Conservation (phyloP, 1,140 invertebrate genomes). For the Drosophila asahinai region DNA sequence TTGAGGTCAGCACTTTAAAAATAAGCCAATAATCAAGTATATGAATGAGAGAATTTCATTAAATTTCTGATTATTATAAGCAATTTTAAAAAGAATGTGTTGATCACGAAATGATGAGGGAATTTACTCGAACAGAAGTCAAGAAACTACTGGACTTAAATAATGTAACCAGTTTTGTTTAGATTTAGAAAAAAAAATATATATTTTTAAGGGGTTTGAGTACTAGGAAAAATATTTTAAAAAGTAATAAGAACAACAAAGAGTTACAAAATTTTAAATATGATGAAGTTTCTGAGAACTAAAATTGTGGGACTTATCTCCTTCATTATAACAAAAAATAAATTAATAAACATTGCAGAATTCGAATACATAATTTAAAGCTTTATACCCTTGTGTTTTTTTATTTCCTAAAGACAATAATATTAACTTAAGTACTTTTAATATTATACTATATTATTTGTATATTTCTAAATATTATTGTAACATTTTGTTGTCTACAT, state of each 20-base stretch:
- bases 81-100: constrained; percentile 1
- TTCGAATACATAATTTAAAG: too few relatives aligned
- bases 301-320: too few relatives aligned
- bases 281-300: too few relatives aligned
- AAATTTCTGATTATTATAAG: not conserved
- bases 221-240: too few relatives aligned
- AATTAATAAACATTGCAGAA: too few relatives aligned
- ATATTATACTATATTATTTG: not conserved
- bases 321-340: too few relatives aligned
- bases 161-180: not conserved
- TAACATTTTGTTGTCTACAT: not conserved
- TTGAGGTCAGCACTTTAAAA: constrained; percentile 55
- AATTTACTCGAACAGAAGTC: not conserved
- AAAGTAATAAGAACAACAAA: not conserved
- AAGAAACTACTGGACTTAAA: not conserved
- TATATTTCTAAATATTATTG: not conserved
- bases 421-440: too few relatives aligned
- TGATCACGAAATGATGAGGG: constrained; percentile 4
- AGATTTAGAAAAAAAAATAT: too few relatives aligned
- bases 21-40: constrained; percentile 15
- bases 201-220: too few relatives aligned
- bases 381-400: too few relatives aligned
- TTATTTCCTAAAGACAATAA: too few relatives aligned
- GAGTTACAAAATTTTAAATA: too few relatives aligned
- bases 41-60: constrained; percentile 2